A percentile compares a stretch with the other conserved stretches of the same genome.
These are phyloP conservation scores for Chitala chitala DNA, from an alignment of 2,113 vertebrate species.

Conservation along the genomic window DNA sequence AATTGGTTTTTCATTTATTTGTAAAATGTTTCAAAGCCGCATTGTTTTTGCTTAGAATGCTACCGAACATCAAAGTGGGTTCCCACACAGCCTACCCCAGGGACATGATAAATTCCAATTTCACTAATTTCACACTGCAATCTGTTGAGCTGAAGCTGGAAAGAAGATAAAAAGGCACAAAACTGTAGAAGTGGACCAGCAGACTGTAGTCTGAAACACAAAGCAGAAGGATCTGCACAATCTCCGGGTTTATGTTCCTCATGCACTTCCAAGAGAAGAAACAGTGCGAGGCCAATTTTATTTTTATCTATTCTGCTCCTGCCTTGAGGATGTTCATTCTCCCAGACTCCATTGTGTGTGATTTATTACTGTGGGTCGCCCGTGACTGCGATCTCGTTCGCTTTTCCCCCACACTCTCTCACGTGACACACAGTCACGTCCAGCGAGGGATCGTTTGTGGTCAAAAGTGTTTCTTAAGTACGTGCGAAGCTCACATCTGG, in stretches of 20 bases:
- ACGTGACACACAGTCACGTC: background rate
- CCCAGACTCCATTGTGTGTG: background rate
- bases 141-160: background rate
- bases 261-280: background rate
- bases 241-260: background rate
- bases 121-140: background rate
- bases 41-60: background rate
- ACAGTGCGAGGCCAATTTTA: background rate
- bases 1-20: slow-evolving; percentile 3
- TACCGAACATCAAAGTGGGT: background rate
- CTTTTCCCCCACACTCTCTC: background rate
- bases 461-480: slow-evolving; percentile 38
- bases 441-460: background rate
- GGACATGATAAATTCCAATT: background rate
- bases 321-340: background rate
- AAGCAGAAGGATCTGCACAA: background rate
- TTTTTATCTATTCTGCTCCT: slow-evolving; percentile 10
- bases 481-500: slow-evolving; percentile 47
- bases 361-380: background rate
- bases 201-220: background rate
- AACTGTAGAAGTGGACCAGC: background rate
- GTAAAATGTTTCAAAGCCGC: slow-evolving; percentile 4
- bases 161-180: background rate
- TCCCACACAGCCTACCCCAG: background rate
- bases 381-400: background rate